These are phyloP conservation scores for Mactromeris polynyma DNA, from an alignment of 2,888 invertebrate genomes.

Conservation along the genomic window DNA sequence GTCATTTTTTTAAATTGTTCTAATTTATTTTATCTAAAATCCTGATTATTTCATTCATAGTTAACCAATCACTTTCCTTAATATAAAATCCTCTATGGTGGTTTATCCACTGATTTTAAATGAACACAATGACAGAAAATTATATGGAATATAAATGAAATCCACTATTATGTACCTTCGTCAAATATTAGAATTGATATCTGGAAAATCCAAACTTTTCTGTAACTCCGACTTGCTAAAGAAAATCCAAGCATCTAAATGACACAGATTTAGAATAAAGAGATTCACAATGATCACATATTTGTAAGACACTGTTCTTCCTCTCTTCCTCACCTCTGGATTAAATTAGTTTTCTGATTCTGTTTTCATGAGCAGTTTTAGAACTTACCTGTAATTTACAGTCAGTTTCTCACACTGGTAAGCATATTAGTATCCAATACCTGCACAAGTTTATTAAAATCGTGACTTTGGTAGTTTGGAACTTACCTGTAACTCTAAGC, in stretches of 20 bases:
- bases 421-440: background rate
- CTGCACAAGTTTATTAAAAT: background rate
- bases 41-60: too few relatives aligned
- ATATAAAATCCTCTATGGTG: too few relatives aligned
- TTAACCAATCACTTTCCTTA: too few relatives aligned
- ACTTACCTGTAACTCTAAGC: background rate
- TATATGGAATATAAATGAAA: background rate
- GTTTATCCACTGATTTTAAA: background rate
- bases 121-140: background rate
- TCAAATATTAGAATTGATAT: background rate
- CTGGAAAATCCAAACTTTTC: background rate
- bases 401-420: background rate
- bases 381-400: constrained; percentile 13
- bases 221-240: background rate
- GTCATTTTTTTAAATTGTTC: too few relatives aligned
- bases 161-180: too few relatives aligned
- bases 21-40: too few relatives aligned
- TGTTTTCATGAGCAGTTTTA: background rate
- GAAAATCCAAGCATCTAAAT: background rate
- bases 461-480: background rate
- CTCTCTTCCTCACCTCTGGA: background rate
- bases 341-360: background rate
- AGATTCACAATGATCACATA: background rate
- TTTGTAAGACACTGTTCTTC: background rate
- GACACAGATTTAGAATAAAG: constrained; percentile 9